Percentiles rank a stretch among this genome's conserved stretches.
These are phyloP conservation scores for Rallus crepitans DNA, from an alignment of 2,797 vertebrate species.

Conservation along the genomic window DNA sequence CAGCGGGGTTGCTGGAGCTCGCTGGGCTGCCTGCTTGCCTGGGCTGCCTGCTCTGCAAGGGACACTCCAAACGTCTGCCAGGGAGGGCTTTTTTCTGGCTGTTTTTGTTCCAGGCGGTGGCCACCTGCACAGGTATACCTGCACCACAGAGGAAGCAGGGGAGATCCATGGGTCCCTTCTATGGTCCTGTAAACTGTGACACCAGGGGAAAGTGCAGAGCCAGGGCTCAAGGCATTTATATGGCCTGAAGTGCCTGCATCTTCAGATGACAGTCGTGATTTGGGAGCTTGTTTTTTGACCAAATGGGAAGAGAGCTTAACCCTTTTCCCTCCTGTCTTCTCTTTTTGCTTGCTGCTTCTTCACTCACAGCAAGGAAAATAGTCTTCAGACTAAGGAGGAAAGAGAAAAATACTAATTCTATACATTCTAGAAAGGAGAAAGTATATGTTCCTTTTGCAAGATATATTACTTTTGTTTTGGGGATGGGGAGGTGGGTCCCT, in stretches of 20 bases:
- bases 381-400: background rate
- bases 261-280: background rate
- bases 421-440: background rate
- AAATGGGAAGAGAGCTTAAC: background rate
- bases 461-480: background rate
- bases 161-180: background rate
- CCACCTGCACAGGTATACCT: background rate
- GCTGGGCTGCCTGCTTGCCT: background rate
- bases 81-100: background rate
- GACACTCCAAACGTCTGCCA: background rate
- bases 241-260: background rate
- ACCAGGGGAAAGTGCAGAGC: background rate
- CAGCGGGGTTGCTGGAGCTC: background rate
- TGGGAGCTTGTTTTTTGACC: background rate
- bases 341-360: background rate
- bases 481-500: background rate
- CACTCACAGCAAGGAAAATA: background rate
- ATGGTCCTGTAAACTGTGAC: background rate
- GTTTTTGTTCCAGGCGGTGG: background rate
- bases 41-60: background rate
- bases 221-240: accelerated
- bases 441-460: background rate
- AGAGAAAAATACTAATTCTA: background rate
- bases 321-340: background rate
- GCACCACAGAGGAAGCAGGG: background rate